Base-by-base conservation (phyloP, 2,113 vertebrate species). In the Takifugu flavidus region DNA sequence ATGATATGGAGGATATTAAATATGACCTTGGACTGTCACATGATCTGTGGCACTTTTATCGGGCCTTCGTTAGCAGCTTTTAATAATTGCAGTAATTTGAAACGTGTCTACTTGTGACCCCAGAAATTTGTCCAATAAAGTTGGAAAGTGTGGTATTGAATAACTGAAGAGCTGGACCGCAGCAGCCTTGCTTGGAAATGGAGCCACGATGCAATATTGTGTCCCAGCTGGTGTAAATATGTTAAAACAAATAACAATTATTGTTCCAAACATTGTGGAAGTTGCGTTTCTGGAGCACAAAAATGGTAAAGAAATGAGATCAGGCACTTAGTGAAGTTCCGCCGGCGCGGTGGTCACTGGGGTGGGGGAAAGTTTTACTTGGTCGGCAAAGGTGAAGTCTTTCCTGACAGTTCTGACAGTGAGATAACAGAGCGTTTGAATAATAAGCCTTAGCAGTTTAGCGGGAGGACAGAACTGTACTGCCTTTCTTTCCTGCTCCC, bases 361-460 rank as follows among this genome's bases (percentile, higher is more conserved):
- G 26, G 44, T 55, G 39, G 50, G 20, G 34, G 39, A 53, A 49
- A 43, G 20, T 28, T 60, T 59, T 34, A 54, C 47, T 77, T 74
- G 70, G 64, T 64, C 66, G 53, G 68, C 60, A 70, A 72, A 79
- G 65, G 66, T 74, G 62, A 71, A 65, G 59, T 45, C 34, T 71
- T 59, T 39, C 34, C 34, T 39, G 34, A 39, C 34, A 39, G 34
- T 39, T 39, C 34, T 72, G 79, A 78, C 76, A 70, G 79, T 26
- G 25, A 72, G 66, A 77, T 74, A 80, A 80, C 79, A 75, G 29
- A 76, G 53, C 14, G 8, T 76, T 82, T 78, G 51, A 77, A 74
- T 74, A 86, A 78, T 78, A 83, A 81, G 72, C 70, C 59, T 75
- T 57, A 54, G 55, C n/a, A 59, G 60, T 76, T 82, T 62, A 75